Base-by-base conservation (phyloP, 2,797 vertebrate genomes). In the Chrysocyon brachyurus region DNA sequence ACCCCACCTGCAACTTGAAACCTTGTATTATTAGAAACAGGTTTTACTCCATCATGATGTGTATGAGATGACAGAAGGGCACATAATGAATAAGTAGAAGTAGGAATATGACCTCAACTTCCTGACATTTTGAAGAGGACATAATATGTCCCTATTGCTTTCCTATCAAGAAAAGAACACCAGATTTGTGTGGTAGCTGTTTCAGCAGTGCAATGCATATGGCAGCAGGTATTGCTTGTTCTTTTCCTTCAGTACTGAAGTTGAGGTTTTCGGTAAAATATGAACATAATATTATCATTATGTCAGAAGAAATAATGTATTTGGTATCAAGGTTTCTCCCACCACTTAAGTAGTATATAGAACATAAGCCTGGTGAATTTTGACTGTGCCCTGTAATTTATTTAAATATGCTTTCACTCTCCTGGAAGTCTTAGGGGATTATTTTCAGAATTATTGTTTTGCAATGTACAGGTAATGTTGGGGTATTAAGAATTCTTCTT, bases 391-490 rank as follows among this genome's bases (percentile, higher is more conserved):
- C 21, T 93, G 15, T 91, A 87, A 96, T 97, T 96, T 96, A 89
- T 91, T 93, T 64, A 94, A 97, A 91, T 82, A 57, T 49, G 40
- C 11, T 85, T 91, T 82, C 24, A 40, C 22, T 64, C 24, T 84
- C 94, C 86, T 87, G 31, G 4, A 92, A 85, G 31, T 52, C n/a
- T 85, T 63, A 68, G 28, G 61, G 33, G 36, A 94, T 95, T 94
- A 91, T 96, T 96, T 96, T 21, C 49, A 96, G 82, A 94, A 96
- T 81, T 97, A 96, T 78, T 97, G 90, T 97, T 97, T 97, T 96
- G 49, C n/a, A 92, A 84, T 90, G 85, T 68, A 26, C 24, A 95
- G 73, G 91, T 90, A 93, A 92, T 85, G 12, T 59, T 61, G 59
- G 64, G 64, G 68, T 95, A 61, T 87, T 93, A 91, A 49, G 40